Evolutionary conservation across 2,797 vertebrate species (phyloP).

Genomic region (Onychomys leucogaster): DNA sequence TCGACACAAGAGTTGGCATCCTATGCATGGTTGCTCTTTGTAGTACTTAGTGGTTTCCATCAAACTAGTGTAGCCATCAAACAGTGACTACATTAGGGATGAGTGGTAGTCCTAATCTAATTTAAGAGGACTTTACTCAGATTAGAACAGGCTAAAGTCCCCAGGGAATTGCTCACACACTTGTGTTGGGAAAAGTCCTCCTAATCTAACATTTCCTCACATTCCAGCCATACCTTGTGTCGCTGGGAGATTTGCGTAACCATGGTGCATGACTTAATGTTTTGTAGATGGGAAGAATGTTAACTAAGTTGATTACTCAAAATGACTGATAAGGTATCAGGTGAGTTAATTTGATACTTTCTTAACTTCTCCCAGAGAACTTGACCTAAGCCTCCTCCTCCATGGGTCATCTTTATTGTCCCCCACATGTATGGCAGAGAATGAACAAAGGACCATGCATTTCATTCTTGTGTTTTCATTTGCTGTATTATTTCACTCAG

Average conservation of each 20-base stretch:
- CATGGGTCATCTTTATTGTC: conserved; percentile 36
- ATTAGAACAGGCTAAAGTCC: conserved; percentile 76
- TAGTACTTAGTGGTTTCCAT: conserved; percentile 1
- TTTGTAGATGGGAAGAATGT: conserved; percentile 77
- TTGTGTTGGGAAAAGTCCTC: conserved; percentile 73
- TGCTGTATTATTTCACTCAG: conserved; percentile 46
- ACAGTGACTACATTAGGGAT: neutral
- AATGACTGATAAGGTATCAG: conserved; percentile 78
- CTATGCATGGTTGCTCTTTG: neutral
- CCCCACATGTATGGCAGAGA: neutral
- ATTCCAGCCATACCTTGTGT: conserved; percentile 69
- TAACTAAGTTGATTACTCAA: conserved; percentile 77
- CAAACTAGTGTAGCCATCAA: conserved; percentile 48
- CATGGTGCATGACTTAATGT: conserved; percentile 71
- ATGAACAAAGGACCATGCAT: neutral
- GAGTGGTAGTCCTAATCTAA: conserved; percentile 62
- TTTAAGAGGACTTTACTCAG: conserved; percentile 71
- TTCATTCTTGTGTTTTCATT: conserved; percentile 44
- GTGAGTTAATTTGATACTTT: conserved; percentile 76
- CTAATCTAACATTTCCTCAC: conserved; percentile 75
- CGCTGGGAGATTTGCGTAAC: conserved; percentile 71
- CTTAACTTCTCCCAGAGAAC: conserved; percentile 70
- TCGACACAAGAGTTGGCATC: neutral
- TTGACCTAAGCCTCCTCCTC: conserved; percentile 68
- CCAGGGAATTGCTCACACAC: conserved; percentile 58